These are phyloP conservation scores for Prinia subflava DNA, from an alignment of 2,113 vertebrate species.

Conservation along the genomic window DNA sequence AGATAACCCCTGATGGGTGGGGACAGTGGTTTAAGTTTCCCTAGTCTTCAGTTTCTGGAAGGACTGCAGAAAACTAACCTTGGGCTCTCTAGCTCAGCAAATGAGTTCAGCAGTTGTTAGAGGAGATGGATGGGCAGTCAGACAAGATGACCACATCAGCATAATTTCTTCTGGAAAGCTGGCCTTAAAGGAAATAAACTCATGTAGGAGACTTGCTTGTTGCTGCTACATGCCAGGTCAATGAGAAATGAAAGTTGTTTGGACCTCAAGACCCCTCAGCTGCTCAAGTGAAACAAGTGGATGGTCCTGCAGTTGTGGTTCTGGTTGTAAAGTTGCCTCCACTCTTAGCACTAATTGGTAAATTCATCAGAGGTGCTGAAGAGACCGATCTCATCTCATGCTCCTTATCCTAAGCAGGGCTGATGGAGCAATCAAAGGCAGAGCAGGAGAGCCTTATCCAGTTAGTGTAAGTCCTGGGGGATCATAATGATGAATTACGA, in stretches of 20 bases:
- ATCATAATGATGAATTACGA: neutral
- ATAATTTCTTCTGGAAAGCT: neutral
- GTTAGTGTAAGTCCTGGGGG: neutral
- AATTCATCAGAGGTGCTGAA: neutral
- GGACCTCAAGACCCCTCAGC: neutral
- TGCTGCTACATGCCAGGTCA: accelerated
- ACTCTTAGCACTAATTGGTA: neutral
- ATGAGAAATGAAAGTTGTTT: neutral
- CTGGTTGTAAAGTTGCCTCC: neutral
- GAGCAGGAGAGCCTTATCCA: neutral
- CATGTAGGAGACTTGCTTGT: neutral
- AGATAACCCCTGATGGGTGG: neutral
- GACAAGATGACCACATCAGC: neutral
- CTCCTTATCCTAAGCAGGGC: neutral
- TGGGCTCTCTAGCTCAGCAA: neutral
- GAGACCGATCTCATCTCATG: neutral
- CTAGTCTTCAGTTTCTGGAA: neutral
- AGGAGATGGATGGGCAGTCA: neutral
- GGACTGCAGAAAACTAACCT: neutral
- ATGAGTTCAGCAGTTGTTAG: neutral
- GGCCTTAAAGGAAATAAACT: neutral
- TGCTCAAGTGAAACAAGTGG: neutral
- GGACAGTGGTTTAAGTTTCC: neutral
- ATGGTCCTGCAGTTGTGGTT: neutral
- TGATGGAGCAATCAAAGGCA: neutral